Percentiles rank a stretch among this genome's conserved stretches.
Conservation (phyloP, 1,140 invertebrate genomes). For the Oscheius sp. region DNA sequence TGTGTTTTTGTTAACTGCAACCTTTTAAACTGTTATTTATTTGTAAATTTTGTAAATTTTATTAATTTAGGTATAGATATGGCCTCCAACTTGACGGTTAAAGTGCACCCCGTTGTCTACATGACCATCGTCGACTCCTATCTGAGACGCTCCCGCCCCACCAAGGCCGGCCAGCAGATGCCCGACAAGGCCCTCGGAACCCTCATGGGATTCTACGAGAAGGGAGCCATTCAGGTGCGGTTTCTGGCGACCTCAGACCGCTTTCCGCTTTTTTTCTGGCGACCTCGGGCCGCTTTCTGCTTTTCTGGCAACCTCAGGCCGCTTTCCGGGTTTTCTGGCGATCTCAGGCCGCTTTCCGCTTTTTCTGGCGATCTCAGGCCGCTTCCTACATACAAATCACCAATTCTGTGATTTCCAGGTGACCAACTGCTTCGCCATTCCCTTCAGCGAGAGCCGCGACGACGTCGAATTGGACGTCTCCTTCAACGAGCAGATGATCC, state of each 20-base stretch:
- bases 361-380: no score
- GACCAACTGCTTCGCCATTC: constrained; percentile 59
- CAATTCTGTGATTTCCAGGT: no score
- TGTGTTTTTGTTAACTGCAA: not conserved
- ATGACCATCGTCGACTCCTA: constrained; percentile 59
- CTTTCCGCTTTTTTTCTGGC: no score
- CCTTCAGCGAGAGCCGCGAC: constrained; percentile 51
- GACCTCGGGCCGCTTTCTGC: no score
- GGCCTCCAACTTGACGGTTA: constrained; percentile 55
- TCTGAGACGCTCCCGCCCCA: constrained; percentile 8
- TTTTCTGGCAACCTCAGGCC: no score
- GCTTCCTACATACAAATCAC: no score
- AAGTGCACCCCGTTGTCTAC: constrained; percentile 57
- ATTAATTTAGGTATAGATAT: no score
- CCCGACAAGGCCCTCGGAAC: constrained; percentile 50
- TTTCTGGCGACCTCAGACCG: no score
- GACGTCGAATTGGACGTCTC: constrained; percentile 52
- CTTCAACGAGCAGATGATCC: constrained; percentile 55
- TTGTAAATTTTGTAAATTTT: no score
- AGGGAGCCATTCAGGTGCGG: constrained; percentile 52
- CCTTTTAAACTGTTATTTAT: no score
- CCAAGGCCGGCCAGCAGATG: not conserved
- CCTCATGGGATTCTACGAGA: constrained; percentile 58
- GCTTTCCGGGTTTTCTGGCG: no score
- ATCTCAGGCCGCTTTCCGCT: no score